Base-by-base conservation (phyloP, 2,888 invertebrate species). In the Sarcophaga variegata region DNA sequence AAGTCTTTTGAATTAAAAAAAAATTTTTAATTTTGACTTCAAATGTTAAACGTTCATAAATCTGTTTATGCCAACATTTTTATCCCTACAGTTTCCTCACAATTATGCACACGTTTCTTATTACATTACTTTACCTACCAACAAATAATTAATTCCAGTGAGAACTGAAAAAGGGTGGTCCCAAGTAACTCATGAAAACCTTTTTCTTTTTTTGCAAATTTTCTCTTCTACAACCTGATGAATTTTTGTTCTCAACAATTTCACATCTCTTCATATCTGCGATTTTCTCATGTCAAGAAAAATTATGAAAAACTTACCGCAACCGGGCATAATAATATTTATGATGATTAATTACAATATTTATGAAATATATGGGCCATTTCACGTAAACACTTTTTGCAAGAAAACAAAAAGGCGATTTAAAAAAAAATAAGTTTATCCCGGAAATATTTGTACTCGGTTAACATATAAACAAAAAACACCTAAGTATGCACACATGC, bases 371-470 rank as follows among this genome's bases (percentile, higher is more conserved):
- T 79, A 87, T 81, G 62, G 69, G 54, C 66, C 54, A 81, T 83
- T 83, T 80, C 79, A 63, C 80, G 79, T 80, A 86, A 75, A 82
- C 74, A 63, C 72, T 49, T 83, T 67, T 77, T 45, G 60, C 62
- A 49, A 67, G 20, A 77, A 86, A 81, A 12, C 60, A 83, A 64
- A 20, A 71, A 76, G 20, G 37, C 37, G 10, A 37, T 20, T 22
- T 64, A 25, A 67, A 47, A 54, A 66, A 67, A 81, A 83, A 83
- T 62, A 54, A 12, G 17, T 27, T 49, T 84, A 87, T 81, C 87
- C 86, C 87, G 87, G 88, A 88, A 88, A 83, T 87, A 84, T 86
- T 87, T 87, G 82, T 87, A 87, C 86, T 84, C 86, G 78, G 86
- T 76, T 87, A 14, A 82, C 69, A 85, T 54, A 54, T 54, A 54